Conservation (phyloP, 2,888 invertebrate species). For the Micoletzkya japonica region DNA sequence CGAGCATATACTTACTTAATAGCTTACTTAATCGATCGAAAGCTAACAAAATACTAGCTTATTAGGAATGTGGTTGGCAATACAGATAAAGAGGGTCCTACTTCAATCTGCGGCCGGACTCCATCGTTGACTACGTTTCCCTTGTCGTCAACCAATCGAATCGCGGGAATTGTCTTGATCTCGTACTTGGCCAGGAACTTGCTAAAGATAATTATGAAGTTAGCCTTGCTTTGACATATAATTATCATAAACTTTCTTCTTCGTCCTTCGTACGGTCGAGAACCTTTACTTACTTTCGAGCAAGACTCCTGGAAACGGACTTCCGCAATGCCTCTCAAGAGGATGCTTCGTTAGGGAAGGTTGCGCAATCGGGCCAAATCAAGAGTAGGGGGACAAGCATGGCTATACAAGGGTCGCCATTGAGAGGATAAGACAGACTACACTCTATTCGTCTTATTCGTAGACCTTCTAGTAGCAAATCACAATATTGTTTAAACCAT, state of each 20-base stretch:
- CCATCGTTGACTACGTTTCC: conserved; percentile 66
- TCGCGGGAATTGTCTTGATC: conserved; percentile 65
- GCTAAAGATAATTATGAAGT: conserved; percentile 31
- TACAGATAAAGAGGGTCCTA: neutral
- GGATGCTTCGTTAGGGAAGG: neutral
- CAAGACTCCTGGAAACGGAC: neutral
- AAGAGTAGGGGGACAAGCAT: no score
- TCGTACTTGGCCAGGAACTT: conserved; percentile 51
- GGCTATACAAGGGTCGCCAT: no score
- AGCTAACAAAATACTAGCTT: neutral
- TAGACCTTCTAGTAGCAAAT: no score
- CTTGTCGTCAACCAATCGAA: conserved; percentile 66
- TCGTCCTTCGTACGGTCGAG: no score
- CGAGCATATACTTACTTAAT: no score
- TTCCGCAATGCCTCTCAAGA: neutral
- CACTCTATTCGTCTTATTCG: no score
- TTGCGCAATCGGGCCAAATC: no score
- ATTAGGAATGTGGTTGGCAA: neutral
- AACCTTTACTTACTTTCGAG: no score
- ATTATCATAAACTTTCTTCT: no score
- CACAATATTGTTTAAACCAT: no score
- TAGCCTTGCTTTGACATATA: neutral
- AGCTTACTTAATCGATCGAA: no score
- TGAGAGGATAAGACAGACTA: no score
- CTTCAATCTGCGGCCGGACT: conserved; percentile 6